phyloP scores from a whole-genome alignment of 2,888 invertebrate genomes.

The Orthosia gracilis region DNA sequence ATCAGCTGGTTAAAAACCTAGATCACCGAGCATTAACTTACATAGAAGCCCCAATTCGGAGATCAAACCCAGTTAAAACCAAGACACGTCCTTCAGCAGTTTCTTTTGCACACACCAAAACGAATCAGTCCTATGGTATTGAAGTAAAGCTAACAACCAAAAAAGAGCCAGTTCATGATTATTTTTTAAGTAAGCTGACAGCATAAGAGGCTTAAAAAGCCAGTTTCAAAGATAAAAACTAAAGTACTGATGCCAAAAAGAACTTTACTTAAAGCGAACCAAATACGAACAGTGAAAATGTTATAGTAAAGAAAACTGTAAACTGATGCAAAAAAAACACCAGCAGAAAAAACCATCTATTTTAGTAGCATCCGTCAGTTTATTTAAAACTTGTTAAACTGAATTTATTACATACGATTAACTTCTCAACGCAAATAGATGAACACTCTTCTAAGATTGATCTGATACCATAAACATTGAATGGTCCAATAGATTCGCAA shows the following conservation, averaged over 20 bases:
- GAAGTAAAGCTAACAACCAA: too few relatives aligned
- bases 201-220: not conserved
- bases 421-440: slow-evolving; percentile 36
- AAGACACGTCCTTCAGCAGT: too few relatives aligned
- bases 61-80: too few relatives aligned
- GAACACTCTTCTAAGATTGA: slow-evolving; percentile 45
- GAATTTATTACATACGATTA: slow-evolving; percentile 41
- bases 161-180: too few relatives aligned
- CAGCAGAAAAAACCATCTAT: not conserved
- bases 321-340: slow-evolving; percentile 11
- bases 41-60: too few relatives aligned
- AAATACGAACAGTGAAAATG: not conserved
- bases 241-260: not conserved
- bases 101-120: too few relatives aligned
- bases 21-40: too few relatives aligned
- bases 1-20: too few relatives aligned
- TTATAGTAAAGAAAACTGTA: not conserved
- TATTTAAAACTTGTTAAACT: slow-evolving; percentile 34
- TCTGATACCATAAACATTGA: slow-evolving; percentile 46
- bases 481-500: slow-evolving; percentile 29
- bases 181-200: too few relatives aligned
- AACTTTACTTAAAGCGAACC: not conserved
- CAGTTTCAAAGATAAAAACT: not conserved
- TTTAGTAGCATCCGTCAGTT: not conserved
- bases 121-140: too few relatives aligned